Conservation (phyloP, 2,888 invertebrate species). For the Buathra laborator region DNA sequence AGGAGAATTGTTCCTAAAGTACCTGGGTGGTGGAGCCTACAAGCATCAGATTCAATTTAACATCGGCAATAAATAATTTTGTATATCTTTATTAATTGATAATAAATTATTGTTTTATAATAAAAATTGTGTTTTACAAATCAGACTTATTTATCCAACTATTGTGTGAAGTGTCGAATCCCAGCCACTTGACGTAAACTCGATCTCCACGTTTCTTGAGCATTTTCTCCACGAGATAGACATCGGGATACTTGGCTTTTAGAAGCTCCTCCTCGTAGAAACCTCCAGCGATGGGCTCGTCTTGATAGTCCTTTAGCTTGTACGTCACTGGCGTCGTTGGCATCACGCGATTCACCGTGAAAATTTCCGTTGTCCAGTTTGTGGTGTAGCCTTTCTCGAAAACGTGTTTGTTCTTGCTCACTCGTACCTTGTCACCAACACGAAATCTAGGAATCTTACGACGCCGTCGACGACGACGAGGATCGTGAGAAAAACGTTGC, state of each 20-base stretch:
- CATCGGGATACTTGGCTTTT: constrained; percentile 45
- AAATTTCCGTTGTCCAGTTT: constrained; percentile 81
- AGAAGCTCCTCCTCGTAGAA: constrained; percentile 60
- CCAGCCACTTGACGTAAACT: constrained; percentile 57
- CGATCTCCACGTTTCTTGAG: too few relatives aligned
- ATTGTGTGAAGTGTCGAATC: constrained; percentile 54
- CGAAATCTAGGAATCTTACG: constrained; percentile 62
- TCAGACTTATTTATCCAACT: constrained; percentile 54
- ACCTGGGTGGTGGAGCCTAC: constrained; percentile 11
- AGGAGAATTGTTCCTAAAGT: constrained; percentile 37
- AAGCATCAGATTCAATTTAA: constrained; percentile 36
- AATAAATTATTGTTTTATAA: constrained; percentile 9
- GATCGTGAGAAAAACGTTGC: constrained; percentile 5
- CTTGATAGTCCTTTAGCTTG: constrained; percentile 74
- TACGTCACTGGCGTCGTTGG: constrained; percentile 77
- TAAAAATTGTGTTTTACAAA: constrained; percentile 32
- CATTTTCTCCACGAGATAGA: constrained; percentile 60
- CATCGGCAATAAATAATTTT: constrained; percentile 20
- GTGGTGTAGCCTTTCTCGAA: constrained; percentile 80
- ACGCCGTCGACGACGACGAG: not conserved
- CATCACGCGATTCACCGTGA: constrained; percentile 71
- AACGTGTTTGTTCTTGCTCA: constrained; percentile 76
- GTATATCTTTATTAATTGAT: constrained; percentile 13
- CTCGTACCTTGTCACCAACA: constrained; percentile 78
- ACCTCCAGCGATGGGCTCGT: constrained; percentile 73